These are phyloP conservation scores for Ligdia adustata DNA, from an alignment of 2,888 invertebrate genomes.

Conservation along the genomic window DNA sequence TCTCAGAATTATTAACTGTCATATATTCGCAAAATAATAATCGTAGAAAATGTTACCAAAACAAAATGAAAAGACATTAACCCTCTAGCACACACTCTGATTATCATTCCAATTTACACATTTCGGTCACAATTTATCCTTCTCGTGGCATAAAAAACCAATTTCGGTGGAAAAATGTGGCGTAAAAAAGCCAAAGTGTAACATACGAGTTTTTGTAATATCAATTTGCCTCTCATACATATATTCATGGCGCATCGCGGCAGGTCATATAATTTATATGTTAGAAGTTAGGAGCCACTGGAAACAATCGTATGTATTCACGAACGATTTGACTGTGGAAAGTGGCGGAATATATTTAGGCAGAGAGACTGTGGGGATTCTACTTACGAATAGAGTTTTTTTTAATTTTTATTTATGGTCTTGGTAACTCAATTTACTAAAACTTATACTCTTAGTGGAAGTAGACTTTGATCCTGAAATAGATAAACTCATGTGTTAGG, in stretches of 20 bases:
- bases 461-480: not conserved
- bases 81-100: slow-evolving; percentile 51
- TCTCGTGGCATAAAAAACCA: slow-evolving; percentile 71
- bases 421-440: not conserved
- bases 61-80: too few relatives aligned
- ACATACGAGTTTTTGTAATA: slow-evolving; percentile 71
- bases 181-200: slow-evolving; percentile 68
- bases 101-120: slow-evolving; percentile 70
- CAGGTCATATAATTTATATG: slow-evolving; percentile 83
- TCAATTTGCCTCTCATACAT: slow-evolving; percentile 82
- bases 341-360: slow-evolving; percentile 47
- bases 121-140: slow-evolving; percentile 72
- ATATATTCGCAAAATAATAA: too few relatives aligned
- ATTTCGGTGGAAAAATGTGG: slow-evolving; percentile 61
- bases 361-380: not conserved
- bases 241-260: slow-evolving; percentile 74
- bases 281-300: slow-evolving; percentile 56
- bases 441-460: not conserved
- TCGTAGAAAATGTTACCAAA: too few relatives aligned
- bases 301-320: slow-evolving; percentile 77
- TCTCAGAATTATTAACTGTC: too few relatives aligned
- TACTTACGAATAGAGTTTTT: not conserved
- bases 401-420: not conserved
- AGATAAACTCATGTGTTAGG: too few relatives aligned
- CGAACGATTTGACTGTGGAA: slow-evolving; percentile 71